phyloP scores from a whole-genome alignment of 1,140 invertebrate genomes.

The Drosophila gunungcola region DNA sequence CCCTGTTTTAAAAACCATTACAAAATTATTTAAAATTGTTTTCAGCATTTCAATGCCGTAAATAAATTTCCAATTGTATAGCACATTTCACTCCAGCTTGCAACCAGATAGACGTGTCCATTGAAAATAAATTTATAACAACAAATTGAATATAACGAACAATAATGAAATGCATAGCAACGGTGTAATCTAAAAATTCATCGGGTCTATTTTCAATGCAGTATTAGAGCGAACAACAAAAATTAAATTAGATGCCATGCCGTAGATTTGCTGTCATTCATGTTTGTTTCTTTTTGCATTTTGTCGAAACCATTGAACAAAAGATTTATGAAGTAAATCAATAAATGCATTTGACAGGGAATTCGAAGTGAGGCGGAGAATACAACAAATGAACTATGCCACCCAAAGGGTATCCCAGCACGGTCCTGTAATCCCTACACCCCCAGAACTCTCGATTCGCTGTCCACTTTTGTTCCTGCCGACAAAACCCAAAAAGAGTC shows the following conservation, averaged over 20 bases:
- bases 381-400: conserved; percentile 53
- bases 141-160: not conserved
- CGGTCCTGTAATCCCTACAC: no score
- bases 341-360: conserved; percentile 71
- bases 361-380: conserved; percentile 20
- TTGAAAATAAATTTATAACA: conserved; percentile 2
- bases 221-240: conserved; percentile 6
- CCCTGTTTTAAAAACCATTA: not conserved
- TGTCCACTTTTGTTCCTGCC: conserved; percentile 20
- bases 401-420: conserved; percentile 35
- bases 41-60: no score
- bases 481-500: conserved; percentile 38
- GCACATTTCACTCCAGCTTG: conserved; percentile 3
- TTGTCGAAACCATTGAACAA: conserved; percentile 45
- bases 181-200: not conserved
- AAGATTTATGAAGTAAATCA: conserved; percentile 68
- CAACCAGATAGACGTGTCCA: not conserved
- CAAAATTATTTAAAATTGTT: not conserved
- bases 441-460: conserved; percentile 6
- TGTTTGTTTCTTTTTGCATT: conserved; percentile 16
- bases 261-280: conserved; percentile 42
- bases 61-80: not conserved
- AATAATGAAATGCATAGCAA: not conserved
- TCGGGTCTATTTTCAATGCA: conserved; percentile 23
- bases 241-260: conserved; percentile 33